Evolutionary conservation across 1,140 invertebrate genomes (phyloP), one percentile per base, ranked within the genome.

Genomic region (Drosophila pallidifrons): DNA sequence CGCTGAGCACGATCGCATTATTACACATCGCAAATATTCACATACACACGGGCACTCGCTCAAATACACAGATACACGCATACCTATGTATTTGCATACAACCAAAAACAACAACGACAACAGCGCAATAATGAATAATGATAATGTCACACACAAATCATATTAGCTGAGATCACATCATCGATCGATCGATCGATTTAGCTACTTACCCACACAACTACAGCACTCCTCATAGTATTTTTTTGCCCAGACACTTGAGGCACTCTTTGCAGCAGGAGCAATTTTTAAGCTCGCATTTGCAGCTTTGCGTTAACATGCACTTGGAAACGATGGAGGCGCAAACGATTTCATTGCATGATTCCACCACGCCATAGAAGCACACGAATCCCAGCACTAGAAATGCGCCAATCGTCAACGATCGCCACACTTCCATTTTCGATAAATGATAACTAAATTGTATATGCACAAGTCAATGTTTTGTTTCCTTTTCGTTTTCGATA

Each of bases 201-300:
- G 13, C 11, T 13, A 75, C 91, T 87, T 87, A 92, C 91, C 91
- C 49, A 99, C 97, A 94, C 98, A 99, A 47, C 97, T 98, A 91
- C 98, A 99, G 93, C 98, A 99, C 92, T 99, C 97, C 74, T 95
- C 96, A 91, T 98, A 99, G 5, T 98, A 94, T 79, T 97, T 96
- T 96, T 80, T 97, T 96, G 75, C 96, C 96, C 20, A 99, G 94
- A 88, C 98, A 99, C 76, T 95, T 96, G 76, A 96, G 97, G 88
- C 98, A 99, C 82, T 98, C 97, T 86, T 97, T 97, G 93, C 97
- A 99, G 87, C 98, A 99, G 16, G 97, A 96, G 91, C 97, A 98
- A 92, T 98, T 96, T 77, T 96, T 96, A 77, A 98, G 93, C 91
- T 98, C 97, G 93, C 98, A 99, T 92, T 98, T 98, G 93, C 98